Evolutionary conservation across 2,797 vertebrate species (phyloP).

Genomic region (Sebastes steindachneri): DNA sequence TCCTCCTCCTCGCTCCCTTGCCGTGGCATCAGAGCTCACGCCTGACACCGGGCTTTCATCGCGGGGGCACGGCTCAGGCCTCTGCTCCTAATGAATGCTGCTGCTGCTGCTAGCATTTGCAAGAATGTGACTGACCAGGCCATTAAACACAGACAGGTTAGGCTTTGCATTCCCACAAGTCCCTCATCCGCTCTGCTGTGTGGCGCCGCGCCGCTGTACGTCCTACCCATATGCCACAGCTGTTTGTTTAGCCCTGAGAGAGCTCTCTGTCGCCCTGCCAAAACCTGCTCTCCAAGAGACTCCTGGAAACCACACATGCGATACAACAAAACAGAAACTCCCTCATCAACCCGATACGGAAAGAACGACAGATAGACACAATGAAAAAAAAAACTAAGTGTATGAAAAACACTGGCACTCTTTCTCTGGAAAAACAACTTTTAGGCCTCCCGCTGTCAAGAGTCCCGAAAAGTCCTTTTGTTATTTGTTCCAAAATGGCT

Average conservation of each 20-base stretch:
- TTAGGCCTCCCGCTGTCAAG: slow-evolving; percentile 40
- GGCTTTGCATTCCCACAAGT: slow-evolving; percentile 28
- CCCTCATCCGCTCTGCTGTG: not conserved
- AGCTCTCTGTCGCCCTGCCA: slow-evolving; percentile 73
- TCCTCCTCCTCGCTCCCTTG: slow-evolving; percentile 40
- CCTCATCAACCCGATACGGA: slow-evolving; percentile 60
- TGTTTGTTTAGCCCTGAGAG: slow-evolving; percentile 77
- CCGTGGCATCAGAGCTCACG: slow-evolving; percentile 73
- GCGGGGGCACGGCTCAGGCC: slow-evolving; percentile 57
- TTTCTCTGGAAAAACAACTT: slow-evolving; percentile 36
- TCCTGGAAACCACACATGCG: slow-evolving; percentile 55
- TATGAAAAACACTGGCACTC: slow-evolving; percentile 24
- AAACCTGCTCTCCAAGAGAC: slow-evolving; percentile 61
- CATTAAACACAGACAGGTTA: slow-evolving; percentile 57
- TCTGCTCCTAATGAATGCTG: slow-evolving; percentile 70
- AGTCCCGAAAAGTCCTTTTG: slow-evolving; percentile 60
- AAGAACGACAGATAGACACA: slow-evolving; percentile 18
- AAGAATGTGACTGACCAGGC: slow-evolving; percentile 54
- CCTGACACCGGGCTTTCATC: slow-evolving; percentile 79
- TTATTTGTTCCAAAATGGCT: slow-evolving; percentile 77
- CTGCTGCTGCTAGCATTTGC: slow-evolving; percentile 26
- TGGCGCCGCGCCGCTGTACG: slow-evolving; percentile 38
- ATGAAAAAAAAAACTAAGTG: not conserved
- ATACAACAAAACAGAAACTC: slow-evolving; percentile 55
- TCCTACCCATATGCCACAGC: slow-evolving; percentile 78